Evolutionary conservation across 2,888 invertebrate genomes (phyloP).

Genomic region (Eremobia ochroleuca): DNA sequence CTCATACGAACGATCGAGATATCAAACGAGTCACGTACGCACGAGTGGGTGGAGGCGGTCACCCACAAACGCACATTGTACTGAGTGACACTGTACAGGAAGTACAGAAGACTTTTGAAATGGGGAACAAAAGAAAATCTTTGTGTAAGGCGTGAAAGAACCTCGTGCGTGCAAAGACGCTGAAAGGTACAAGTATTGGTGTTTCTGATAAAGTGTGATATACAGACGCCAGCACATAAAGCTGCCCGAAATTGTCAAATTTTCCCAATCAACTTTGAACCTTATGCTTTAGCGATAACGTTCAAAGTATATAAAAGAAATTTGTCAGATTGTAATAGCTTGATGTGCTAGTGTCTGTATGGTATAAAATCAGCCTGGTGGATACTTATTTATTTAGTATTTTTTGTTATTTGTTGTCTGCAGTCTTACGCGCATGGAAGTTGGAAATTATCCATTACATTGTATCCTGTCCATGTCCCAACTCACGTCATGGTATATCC

Average conservation of each 20-base stretch:
- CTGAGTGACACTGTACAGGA: constrained; percentile 15
- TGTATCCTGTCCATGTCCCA: too few species aligned
- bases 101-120: constrained; percentile 35
- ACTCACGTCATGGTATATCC: too few species aligned
- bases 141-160: not conserved
- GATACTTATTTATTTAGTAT: not conserved
- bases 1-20: constrained; percentile 63
- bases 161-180: not conserved
- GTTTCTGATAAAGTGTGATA: not conserved
- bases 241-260: too few species aligned
- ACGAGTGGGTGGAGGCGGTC: constrained; percentile 62
- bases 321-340: too few species aligned
- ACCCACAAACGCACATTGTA: constrained; percentile 63
- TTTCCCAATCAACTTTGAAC: too few species aligned
- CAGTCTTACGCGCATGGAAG: not conserved
- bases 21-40: constrained; percentile 71
- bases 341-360: too few species aligned
- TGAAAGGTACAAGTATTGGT: not conserved
- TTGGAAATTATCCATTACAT: not conserved
- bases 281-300: too few species aligned
- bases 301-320: too few species aligned
- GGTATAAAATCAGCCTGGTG: not conserved
- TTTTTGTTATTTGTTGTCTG: not conserved
- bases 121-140: constrained; percentile 9
- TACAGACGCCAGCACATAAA: too few species aligned